Base-by-base conservation (phyloP, 2,113 vertebrate species). In the zebrafish (Danio rerio) region DNA sequence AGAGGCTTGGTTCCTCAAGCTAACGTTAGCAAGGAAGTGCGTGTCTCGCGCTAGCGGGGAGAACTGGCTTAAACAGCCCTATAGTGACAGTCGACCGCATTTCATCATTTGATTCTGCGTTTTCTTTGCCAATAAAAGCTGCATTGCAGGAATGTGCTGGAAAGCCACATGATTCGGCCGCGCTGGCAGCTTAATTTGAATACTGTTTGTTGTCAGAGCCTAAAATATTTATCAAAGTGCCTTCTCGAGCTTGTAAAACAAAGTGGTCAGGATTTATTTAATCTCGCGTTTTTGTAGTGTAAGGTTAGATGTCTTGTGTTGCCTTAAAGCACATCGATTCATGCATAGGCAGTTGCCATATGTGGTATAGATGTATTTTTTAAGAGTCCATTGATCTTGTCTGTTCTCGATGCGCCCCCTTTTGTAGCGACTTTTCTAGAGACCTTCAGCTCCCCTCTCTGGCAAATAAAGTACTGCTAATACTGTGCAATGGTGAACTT, bases 11-110 rank as follows among this genome's bases (percentile, higher is more conserved):
- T 66, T 43, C 16, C 61, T 65, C 6, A 47, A 52, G 76, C 59
- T 66, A 66, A 42, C 49, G 21, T 53, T 53, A 53, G 45, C 47
- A 59, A 78, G 76, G 76, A 78, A 78, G 76, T 78, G 56, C 74
- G 20, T 63, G 21, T 55, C 62, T 43, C n/a, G 76, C 49, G 61
- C 20, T 20, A 78, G 76, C 76, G 61, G n/a, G 43, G 13, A 65
- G 20, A 78, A 78, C 61, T 53, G 61, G 61, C 16, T 78, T 16
- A 12, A 78, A 65, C 75, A 78, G 75, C 59, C 75, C 59, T 7
- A 6, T 16, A 15, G 10, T 21, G 75, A 65, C 75, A 31, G 47
- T 43, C 49, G 42, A 13, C 45, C 13, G 18, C 69, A 5, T 71
- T 49, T 68, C 65, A 21, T 20, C 52, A 42, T 40, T 10, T 9